Conservation (phyloP, 1,140 invertebrate genomes). For the Bombus waltoni region DNA sequence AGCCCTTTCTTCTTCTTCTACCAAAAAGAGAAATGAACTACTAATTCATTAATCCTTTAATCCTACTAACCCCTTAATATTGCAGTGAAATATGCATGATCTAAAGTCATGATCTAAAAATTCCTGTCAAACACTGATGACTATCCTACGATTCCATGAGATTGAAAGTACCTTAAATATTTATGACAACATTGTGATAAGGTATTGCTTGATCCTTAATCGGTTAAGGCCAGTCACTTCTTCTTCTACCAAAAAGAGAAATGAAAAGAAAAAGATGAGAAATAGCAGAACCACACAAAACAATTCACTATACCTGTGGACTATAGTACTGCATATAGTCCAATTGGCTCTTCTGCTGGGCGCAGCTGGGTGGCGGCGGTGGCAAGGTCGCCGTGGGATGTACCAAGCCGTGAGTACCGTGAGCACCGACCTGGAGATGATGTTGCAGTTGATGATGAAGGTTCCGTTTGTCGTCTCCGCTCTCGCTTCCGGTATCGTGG, state of each 20-base stretch:
- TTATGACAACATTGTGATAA: background rate
- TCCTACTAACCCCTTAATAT: fast-evolving
- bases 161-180: no score
- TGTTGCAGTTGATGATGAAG: constrained; percentile 80
- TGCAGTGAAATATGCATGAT: fast-evolving
- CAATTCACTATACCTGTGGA: constrained; percentile 75
- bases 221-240: background rate
- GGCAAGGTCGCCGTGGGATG: constrained; percentile 79
- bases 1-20: background rate
- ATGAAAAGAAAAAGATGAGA: background rate
- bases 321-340: constrained; percentile 82
- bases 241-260: background rate
- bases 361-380: constrained; percentile 78
- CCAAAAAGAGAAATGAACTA: constrained; percentile 55
- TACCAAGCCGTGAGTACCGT: constrained; percentile 76
- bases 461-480: constrained; percentile 81
- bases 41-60: constrained; percentile 28
- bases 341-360: constrained; percentile 80
- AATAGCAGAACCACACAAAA: background rate
- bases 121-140: no score
- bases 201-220: background rate
- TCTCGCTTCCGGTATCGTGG: constrained; percentile 80
- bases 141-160: fast-evolving
- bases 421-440: constrained; percentile 77
- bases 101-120: fast-evolving